These are phyloP conservation scores for Melanchra persicariae DNA, from an alignment of 2,888 invertebrate genomes.

Conservation along the genomic window DNA sequence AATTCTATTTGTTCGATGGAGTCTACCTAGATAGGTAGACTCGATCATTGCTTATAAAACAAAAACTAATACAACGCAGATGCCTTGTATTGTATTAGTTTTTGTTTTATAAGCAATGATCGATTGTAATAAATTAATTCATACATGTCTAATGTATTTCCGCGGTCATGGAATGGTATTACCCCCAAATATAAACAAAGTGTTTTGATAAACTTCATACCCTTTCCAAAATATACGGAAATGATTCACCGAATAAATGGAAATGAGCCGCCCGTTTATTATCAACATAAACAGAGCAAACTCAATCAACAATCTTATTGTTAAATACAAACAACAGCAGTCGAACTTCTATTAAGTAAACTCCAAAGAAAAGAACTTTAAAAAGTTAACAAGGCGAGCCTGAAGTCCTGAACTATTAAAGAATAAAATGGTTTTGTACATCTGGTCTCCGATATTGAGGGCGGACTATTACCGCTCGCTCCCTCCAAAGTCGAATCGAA, in stretches of 20 bases:
- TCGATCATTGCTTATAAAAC: no score
- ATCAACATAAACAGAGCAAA: slow-evolving; percentile 54
- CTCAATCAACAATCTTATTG: slow-evolving; percentile 58
- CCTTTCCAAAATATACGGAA: slow-evolving; percentile 9
- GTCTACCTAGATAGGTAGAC: no score
- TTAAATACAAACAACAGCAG: slow-evolving; percentile 57
- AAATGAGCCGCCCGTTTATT: slow-evolving; percentile 28
- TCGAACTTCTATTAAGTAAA: slow-evolving; percentile 66
- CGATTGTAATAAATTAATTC: not conserved
- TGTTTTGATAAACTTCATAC: slow-evolving; percentile 17
- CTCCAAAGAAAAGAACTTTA: slow-evolving; percentile 63
- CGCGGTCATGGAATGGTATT: no score
- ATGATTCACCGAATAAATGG: slow-evolving; percentile 29
- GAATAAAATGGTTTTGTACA: slow-evolving; percentile 71
- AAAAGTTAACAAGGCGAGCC: slow-evolving; percentile 68
- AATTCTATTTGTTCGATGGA: not conserved
- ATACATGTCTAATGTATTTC: no score
- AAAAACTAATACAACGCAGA: no score
- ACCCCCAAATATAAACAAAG: not conserved
- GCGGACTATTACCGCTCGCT: slow-evolving; percentile 56
- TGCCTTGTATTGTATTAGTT: no score
- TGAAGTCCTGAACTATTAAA: slow-evolving; percentile 68
- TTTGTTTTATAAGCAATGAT: not conserved
- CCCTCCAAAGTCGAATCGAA: slow-evolving; percentile 44
- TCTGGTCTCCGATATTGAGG: slow-evolving; percentile 66